phyloP scores from a whole-genome alignment of 2,888 invertebrate species.

The Hypomecis punctinalis region DNA sequence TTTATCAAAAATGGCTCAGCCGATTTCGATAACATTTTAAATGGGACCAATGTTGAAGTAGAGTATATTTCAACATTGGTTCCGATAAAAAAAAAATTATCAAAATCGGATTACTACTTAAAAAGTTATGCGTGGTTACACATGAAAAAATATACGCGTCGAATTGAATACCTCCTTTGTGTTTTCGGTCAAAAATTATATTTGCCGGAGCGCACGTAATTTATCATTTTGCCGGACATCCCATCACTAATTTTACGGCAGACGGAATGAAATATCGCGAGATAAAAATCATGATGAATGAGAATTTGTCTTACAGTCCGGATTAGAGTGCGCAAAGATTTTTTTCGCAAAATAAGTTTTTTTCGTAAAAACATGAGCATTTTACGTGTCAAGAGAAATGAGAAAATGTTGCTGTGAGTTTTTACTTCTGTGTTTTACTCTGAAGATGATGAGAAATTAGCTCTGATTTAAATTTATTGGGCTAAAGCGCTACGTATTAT shows the following conservation, averaged over 20 bases:
- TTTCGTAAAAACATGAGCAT: conserved; percentile 17
- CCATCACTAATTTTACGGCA: conserved; percentile 27
- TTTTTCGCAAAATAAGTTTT: conserved; percentile 32
- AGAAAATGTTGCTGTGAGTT: conserved; percentile 22
- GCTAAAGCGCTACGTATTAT: background rate
- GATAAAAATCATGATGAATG: conserved; percentile 40
- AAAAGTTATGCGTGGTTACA: no score
- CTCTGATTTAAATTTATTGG: background rate
- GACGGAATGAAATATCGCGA: conserved; percentile 41
- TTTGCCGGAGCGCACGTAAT: background rate
- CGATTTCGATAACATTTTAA: no score
- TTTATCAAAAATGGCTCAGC: no score
- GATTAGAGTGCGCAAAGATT: conserved; percentile 34
- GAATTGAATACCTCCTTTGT: no score
- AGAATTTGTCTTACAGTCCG: conserved; percentile 32
- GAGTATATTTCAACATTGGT: no score
- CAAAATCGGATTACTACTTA: no score
- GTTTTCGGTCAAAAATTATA: background rate
- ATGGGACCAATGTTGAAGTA: no score
- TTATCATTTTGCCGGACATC: conserved; percentile 11
- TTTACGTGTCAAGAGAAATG: conserved; percentile 23
- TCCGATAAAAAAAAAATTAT: no score
- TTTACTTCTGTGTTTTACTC: conserved; percentile 2
- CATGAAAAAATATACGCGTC: no score
- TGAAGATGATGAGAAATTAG: background rate